Conservation (phyloP, 2,888 invertebrate genomes). For the Cosmorhoe ocellata region DNA sequence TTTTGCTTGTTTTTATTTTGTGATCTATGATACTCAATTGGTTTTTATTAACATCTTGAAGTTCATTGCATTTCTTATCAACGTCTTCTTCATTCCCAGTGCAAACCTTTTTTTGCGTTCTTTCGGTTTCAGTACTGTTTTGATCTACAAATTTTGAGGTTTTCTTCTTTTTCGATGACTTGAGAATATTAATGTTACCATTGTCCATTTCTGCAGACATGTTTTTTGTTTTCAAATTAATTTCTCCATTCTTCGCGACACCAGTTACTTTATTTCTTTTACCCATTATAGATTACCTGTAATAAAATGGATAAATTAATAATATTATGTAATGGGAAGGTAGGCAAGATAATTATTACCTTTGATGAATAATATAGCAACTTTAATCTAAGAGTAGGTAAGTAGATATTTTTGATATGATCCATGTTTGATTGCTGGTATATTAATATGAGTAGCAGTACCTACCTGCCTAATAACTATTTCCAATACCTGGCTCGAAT, state of each 20-base stretch:
- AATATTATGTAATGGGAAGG: no score
- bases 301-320: not conserved
- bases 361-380: no score
- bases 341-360: no score
- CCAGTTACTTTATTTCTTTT: constrained; percentile 5
- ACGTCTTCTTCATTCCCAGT: not conserved
- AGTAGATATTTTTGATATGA: no score
- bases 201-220: not conserved
- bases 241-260: not conserved
- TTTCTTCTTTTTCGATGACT: not conserved
- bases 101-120: not conserved
- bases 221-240: not conserved
- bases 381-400: no score
- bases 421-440: no score
- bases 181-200: not conserved
- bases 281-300: constrained; percentile 15
- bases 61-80: not conserved
- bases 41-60: not conserved
- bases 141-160: not conserved
- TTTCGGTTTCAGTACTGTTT: not conserved
- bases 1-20: not conserved
- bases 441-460: no score
- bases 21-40: not conserved
- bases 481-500: no score
- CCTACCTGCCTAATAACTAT: no score